Base-by-base conservation (phyloP, 1,140 invertebrate species). In the Caenorhabditis remanei region DNA sequence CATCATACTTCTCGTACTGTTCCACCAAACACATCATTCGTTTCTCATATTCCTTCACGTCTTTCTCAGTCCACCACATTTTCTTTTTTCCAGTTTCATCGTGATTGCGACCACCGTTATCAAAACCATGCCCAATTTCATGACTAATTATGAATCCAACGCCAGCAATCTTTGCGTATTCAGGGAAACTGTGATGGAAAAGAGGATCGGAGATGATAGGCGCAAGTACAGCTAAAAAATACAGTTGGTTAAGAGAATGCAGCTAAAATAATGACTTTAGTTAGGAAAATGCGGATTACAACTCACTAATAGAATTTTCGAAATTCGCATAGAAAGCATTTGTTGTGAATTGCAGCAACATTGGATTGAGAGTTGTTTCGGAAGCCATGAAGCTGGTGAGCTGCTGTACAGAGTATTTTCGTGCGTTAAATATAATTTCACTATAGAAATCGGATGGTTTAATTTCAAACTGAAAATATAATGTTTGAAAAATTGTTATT, bases 41-140 rank as follows among this genome's bases (percentile, higher is more conserved):
- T 6, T 71, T 71, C 19, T 71, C 41, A 46, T 71, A 71, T 9
- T 32, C 16, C 4, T 4, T 71, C 19, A 7, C 5, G n/a, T 71
- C 41, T n/a, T 43, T 41, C 11, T 21, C 16, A n/a, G 13, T 46
- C 41, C 41, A 71, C 67, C 67, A 71, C 9, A 16, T n/a, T 16
- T 71, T 43, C 9, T n/a, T 2, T n/a, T 19, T 46, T n/a, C 67
- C 67, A n/a, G n/a, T 71, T 71, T 71, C 67, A n/a, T 71, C n/a
- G 14, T 16, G 19, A 19, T 71, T n/a, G 1, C 13, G 19, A 14
- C 41, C 16, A 0, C 1, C 0, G 1, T 16, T 19, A 32, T 48
- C 67, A 71, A 46, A 71, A 16, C 41, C 40, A n/a, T 71, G 67
- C 1, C 67, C 67, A 1, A 71, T 71, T 71, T 71, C 67, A 46